Conservation (phyloP, 2,797 vertebrate species). For the Epinephelus coioides region DNA sequence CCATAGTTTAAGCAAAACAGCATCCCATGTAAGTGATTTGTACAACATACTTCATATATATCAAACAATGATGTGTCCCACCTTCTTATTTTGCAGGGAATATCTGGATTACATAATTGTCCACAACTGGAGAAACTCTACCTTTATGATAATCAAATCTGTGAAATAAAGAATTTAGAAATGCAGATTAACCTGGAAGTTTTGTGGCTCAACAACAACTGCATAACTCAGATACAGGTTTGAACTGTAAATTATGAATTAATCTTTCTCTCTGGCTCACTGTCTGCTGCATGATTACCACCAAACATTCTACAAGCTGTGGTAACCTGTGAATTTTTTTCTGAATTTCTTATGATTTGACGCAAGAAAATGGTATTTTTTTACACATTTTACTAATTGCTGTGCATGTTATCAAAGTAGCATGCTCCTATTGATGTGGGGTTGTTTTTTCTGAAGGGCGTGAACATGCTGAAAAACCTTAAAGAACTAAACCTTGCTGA, state of each 20-base stretch:
- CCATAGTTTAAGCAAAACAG: not conserved
- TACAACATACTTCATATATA: not conserved
- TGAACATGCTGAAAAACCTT: conserved; percentile 86
- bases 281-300: conserved; percentile 2
- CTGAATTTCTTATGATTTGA: not conserved
- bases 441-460: conserved; percentile 73
- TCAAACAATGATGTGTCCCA: not conserved
- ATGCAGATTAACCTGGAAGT: conserved; percentile 80
- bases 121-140: conserved; percentile 87
- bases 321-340: not conserved
- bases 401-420: not conserved
- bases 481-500: conserved; percentile 91
- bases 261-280: not conserved
- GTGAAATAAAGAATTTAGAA: conserved; percentile 85
- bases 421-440: not conserved
- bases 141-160: conserved; percentile 90
- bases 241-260: conserved; percentile 2
- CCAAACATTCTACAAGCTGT: not conserved
- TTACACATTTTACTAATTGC: not conserved
- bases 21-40: not conserved
- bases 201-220: conserved; percentile 90
- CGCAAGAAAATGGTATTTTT: not conserved
- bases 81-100: conserved; percentile 79
- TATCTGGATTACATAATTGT: conserved; percentile 85
- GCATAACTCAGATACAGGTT: conserved; percentile 87